phyloP scores from a whole-genome alignment of 1,140 invertebrate genomes.

The Phymastichus coffea region DNA sequence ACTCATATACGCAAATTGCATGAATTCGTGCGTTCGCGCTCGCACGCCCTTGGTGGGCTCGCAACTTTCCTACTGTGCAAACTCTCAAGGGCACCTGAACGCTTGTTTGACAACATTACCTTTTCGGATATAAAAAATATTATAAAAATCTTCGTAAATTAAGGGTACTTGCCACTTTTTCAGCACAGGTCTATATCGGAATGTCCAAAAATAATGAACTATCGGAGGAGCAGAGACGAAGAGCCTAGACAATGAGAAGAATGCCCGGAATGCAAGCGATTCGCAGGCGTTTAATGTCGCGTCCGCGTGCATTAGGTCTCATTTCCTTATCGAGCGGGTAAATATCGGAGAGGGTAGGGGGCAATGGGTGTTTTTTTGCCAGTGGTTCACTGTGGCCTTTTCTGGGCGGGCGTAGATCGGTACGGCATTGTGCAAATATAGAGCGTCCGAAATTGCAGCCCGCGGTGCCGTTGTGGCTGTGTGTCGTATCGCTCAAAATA shows the following conservation, averaged over 20 bases:
- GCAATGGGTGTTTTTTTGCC: not conserved
- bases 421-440: constrained; percentile 17
- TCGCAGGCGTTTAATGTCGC: no score
- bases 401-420: not conserved
- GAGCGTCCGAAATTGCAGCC: constrained; percentile 10
- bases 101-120: no score
- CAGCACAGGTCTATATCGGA: no score
- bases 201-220: no score
- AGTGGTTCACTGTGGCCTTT: no score
- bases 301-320: constrained; percentile 15
- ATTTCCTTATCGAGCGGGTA: not conserved
- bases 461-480: no score
- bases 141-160: no score
- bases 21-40: constrained; percentile 37
- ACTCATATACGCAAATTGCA: constrained; percentile 52
- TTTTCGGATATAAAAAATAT: no score
- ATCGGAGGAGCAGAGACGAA: no score
- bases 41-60: not conserved
- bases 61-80: not conserved
- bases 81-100: not conserved
- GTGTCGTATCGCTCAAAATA: constrained; percentile 16
- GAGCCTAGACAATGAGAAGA: not conserved
- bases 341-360: not conserved
- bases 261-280: not conserved
- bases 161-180: no score